Evolutionary conservation across 2,888 invertebrate species (phyloP).

Genomic region (Acrocyrtus sp.): DNA sequence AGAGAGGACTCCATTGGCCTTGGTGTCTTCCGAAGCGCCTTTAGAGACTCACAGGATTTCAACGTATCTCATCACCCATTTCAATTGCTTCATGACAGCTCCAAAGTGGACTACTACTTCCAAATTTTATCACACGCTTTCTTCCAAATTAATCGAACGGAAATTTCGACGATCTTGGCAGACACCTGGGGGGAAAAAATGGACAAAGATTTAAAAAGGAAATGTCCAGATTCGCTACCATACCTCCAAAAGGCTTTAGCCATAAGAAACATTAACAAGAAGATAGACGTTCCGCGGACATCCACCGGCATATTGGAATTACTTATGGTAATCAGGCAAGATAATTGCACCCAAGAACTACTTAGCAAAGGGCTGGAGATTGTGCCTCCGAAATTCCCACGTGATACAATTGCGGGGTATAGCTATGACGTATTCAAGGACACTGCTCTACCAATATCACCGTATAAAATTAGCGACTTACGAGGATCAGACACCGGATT

Average conservation of each 20-base stretch:
- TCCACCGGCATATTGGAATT: slow-evolving; percentile 26
- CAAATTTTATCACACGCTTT: neutral
- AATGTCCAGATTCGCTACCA: slow-evolving; percentile 27
- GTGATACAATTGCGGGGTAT: slow-evolving; percentile 16
- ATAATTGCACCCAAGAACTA: slow-evolving; percentile 13
- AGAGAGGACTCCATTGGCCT: slow-evolving; percentile 32
- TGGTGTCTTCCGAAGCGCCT: slow-evolving; percentile 20
- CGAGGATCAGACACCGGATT: slow-evolving; percentile 30
- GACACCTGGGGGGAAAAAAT: slow-evolving; percentile 9
- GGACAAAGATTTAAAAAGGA: neutral
- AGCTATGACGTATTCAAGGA: slow-evolving; percentile 38
- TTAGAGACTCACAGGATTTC: neutral
- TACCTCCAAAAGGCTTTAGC: slow-evolving; percentile 41
- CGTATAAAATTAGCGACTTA: slow-evolving; percentile 11
- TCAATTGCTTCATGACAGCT: neutral
- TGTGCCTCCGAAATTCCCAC: slow-evolving; percentile 19
- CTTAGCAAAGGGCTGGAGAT: slow-evolving; percentile 32
- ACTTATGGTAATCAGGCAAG: slow-evolving; percentile 19
- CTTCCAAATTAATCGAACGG: slow-evolving; percentile 13
- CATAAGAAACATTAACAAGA: slow-evolving; percentile 15
- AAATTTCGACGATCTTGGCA: slow-evolving; percentile 22
- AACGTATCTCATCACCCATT: slow-evolving; percentile 6
- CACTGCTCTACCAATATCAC: slow-evolving; percentile 3
- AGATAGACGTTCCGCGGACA: slow-evolving; percentile 32
- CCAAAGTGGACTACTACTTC: slow-evolving; percentile 26